A percentile compares a stretch with the other conserved stretches of the same genome.
phyloP scores from a whole-genome alignment of 1,140 invertebrate species.

The Drosophila ficusphila region DNA sequence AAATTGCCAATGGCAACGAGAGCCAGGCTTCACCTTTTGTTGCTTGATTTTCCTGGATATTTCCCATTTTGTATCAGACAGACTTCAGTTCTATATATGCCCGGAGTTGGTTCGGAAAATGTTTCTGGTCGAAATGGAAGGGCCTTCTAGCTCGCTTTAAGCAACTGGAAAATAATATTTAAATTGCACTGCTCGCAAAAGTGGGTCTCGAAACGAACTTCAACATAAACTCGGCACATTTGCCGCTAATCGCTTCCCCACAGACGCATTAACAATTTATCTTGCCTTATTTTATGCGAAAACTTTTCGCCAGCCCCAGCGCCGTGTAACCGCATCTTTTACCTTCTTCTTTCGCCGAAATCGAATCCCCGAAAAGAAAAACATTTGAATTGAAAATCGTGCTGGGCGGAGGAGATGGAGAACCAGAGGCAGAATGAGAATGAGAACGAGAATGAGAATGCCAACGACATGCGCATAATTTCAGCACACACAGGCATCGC shows the following conservation, averaged over 20 bases:
- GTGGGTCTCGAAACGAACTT: slow-evolving; percentile 35
- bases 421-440: too few species aligned
- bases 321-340: slow-evolving; percentile 16
- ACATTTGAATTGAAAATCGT: slow-evolving; percentile 78
- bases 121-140: slow-evolving; percentile 5
- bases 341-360: slow-evolving; percentile 21
- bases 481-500: slow-evolving; percentile 44
- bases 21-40: slow-evolving; percentile 41
- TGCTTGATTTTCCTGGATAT: slow-evolving; percentile 1
- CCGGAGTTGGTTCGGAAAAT: slow-evolving; percentile 27
- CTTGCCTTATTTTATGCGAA: slow-evolving; percentile 82
- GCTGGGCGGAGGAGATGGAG: slow-evolving; percentile 13
- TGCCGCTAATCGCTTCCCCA: slow-evolving; percentile 80
- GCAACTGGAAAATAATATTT: slow-evolving; percentile 24
- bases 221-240: slow-evolving; percentile 74
- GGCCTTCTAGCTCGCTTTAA: slow-evolving; percentile 5
- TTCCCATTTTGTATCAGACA: slow-evolving; percentile 17
- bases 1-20: slow-evolving; percentile 67
- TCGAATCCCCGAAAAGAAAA: slow-evolving; percentile 50
- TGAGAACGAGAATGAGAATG: slow-evolving; percentile 61
- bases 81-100: slow-evolving; percentile 15
- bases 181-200: slow-evolving; percentile 32
- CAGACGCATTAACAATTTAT: slow-evolving; percentile 83
- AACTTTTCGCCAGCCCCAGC: slow-evolving; percentile 44
- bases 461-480: slow-evolving; percentile 63